phyloP scores from a whole-genome alignment of 2,888 invertebrate genomes.

The Trilocha varians region DNA sequence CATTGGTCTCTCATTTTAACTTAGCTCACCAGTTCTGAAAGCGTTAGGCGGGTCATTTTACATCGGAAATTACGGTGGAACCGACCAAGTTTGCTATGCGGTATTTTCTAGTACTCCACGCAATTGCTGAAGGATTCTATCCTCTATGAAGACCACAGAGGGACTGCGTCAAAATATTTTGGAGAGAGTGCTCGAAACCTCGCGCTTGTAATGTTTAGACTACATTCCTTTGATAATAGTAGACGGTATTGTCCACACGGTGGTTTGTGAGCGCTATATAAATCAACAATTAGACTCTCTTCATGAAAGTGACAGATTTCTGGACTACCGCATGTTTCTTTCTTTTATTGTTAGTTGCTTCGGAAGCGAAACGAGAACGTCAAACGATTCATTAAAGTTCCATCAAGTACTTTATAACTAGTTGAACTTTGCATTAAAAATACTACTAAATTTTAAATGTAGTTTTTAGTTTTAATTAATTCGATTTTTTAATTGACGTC shows the following conservation, averaged over 20 bases:
- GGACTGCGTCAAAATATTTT: slow-evolving; percentile 8
- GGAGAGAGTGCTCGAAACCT: slow-evolving; percentile 11
- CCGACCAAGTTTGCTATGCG: slow-evolving; percentile 33
- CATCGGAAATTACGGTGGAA: slow-evolving; percentile 25
- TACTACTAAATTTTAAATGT: too few species aligned
- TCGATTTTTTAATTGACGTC: too few species aligned
- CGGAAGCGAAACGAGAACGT: not conserved
- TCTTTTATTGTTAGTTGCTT: not conserved
- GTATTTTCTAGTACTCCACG: slow-evolving; percentile 23
- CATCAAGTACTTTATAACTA: too few species aligned
- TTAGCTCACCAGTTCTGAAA: slow-evolving; percentile 21
- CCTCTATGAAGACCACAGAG: slow-evolving; percentile 15
- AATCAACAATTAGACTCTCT: slow-evolving; percentile 30
- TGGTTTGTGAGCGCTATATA: slow-evolving; percentile 32
- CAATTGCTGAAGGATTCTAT: slow-evolving; percentile 10
- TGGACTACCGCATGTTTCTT: not conserved
- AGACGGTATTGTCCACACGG: slow-evolving; percentile 39
- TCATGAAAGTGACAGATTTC: not conserved
- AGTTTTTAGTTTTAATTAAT: too few species aligned
- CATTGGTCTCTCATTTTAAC: slow-evolving; percentile 14
- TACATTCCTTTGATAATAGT: slow-evolving; percentile 53
- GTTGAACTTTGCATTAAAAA: too few species aligned
- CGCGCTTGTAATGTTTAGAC: slow-evolving; percentile 47
- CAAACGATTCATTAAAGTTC: not conserved
- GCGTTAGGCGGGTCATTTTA: slow-evolving; percentile 17